Evolutionary conservation across 2,113 vertebrate species (phyloP).

Genomic region (Odocoileus virginianus): DNA sequence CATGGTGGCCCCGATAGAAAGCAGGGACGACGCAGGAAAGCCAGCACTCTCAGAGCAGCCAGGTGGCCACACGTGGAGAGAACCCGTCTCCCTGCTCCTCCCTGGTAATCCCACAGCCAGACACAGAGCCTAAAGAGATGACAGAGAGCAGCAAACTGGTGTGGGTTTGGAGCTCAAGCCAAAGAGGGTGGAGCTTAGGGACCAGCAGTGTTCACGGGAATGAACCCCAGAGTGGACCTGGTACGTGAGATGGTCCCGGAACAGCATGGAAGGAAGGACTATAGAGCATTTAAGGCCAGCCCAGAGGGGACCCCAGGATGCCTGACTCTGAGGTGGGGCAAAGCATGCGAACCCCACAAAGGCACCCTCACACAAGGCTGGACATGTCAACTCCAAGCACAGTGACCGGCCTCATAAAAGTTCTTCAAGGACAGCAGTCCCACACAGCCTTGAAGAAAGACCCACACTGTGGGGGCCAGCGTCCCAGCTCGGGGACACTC

Average conservation of each 20-base stretch:
- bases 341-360: neutral
- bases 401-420: neutral
- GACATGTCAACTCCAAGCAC: neutral
- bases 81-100: neutral
- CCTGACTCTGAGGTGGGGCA: neutral
- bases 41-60: neutral
- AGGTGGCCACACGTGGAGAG: neutral
- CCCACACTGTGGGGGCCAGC: conserved; percentile 47
- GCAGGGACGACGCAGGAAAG: neutral
- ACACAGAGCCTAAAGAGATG: neutral
- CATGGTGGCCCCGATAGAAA: neutral
- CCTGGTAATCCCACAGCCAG: neutral
- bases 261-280: neutral
- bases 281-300: neutral
- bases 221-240: neutral
- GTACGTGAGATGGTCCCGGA: neutral
- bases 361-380: neutral
- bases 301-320: neutral
- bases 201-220: neutral
- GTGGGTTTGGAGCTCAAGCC: neutral
- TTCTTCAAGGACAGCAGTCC: neutral
- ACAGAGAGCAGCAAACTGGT: neutral
- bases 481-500: conserved; percentile 45
- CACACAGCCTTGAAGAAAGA: conserved; percentile 33
- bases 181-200: neutral